Conservation (phyloP, 2,888 invertebrate genomes). For the Eucera pruinosa region DNA sequence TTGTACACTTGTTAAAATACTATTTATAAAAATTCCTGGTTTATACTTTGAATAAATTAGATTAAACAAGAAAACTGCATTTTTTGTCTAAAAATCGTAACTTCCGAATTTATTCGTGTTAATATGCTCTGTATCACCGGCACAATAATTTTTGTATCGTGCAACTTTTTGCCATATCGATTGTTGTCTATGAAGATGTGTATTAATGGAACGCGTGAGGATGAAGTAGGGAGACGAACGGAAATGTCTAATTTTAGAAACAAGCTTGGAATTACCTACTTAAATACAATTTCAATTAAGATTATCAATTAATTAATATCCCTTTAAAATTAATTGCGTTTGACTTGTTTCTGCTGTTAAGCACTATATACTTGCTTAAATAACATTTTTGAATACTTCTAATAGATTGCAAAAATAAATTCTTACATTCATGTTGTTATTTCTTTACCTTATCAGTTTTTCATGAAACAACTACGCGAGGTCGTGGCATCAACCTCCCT, state of each 20-base stretch:
- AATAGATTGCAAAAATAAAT: no score
- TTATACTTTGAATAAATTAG: background rate
- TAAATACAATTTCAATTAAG: slow-evolving; percentile 75
- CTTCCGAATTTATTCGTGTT: background rate
- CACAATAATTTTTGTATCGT: background rate
- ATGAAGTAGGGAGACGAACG: slow-evolving; percentile 62
- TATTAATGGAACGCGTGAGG: slow-evolving; percentile 25
- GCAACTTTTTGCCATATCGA: slow-evolving; percentile 38
- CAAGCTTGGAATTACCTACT: slow-evolving; percentile 59
- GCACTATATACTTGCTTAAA: background rate
- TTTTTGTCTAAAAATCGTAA: background rate
- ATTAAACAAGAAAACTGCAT: background rate
- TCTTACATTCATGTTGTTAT: no score
- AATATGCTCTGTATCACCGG: background rate
- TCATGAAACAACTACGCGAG: no score
- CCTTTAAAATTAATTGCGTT: slow-evolving; percentile 52
- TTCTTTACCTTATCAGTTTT: no score
- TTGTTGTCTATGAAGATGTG: slow-evolving; percentile 21
- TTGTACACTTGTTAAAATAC: background rate
- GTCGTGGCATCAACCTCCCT: no score
- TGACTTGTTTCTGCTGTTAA: background rate
- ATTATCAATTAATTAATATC: slow-evolving; percentile 76
- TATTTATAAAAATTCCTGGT: background rate
- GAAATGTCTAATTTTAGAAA: slow-evolving; percentile 76
- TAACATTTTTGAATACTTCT: background rate